phyloP scores from a whole-genome alignment of 1,140 invertebrate genomes.

The Caenorhabditis tropicalis region DNA sequence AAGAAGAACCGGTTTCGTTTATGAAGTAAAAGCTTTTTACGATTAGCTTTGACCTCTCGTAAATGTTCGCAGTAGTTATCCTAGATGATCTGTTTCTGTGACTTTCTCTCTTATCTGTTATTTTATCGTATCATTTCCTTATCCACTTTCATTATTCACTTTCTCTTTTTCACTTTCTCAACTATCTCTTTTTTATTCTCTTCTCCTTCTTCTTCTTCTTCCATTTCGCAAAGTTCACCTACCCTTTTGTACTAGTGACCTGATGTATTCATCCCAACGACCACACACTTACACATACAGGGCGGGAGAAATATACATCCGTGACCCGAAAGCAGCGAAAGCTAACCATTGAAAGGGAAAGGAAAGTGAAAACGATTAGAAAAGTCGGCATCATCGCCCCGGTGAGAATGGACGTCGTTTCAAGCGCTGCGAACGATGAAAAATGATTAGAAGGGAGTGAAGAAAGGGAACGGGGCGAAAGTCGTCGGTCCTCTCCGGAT shows the following conservation, averaged over 20 bases:
- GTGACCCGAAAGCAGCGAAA: conserved; percentile 40
- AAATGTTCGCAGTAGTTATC: no score
- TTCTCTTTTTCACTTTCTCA: not conserved
- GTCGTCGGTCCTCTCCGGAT: not conserved
- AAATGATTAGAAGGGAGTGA: not conserved
- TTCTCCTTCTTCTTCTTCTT: not conserved
- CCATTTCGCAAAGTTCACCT: conserved; percentile 37
- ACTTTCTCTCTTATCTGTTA: not conserved
- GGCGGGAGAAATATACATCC: conserved; percentile 23
- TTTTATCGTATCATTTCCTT: not conserved
- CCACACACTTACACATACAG: not conserved
- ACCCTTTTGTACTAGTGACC: conserved; percentile 43
- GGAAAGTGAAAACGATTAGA: conserved; percentile 42
- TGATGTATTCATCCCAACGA: not conserved
- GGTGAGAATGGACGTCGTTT: not conserved
- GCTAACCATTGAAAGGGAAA: conserved; percentile 35
- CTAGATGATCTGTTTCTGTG: no score
- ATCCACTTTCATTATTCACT: conserved; percentile 23
- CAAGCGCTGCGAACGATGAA: not conserved
- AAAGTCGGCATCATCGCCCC: conserved; percentile 9
- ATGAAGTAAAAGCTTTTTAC: no score
- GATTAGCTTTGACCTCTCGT: no score
- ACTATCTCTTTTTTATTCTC: no score
- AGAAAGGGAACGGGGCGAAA: conserved; percentile 27
- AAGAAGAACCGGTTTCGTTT: no score